Conservation (phyloP, 30 jellyfish, hydroid and myxozoan species). For the Mastigias papua region DNA sequence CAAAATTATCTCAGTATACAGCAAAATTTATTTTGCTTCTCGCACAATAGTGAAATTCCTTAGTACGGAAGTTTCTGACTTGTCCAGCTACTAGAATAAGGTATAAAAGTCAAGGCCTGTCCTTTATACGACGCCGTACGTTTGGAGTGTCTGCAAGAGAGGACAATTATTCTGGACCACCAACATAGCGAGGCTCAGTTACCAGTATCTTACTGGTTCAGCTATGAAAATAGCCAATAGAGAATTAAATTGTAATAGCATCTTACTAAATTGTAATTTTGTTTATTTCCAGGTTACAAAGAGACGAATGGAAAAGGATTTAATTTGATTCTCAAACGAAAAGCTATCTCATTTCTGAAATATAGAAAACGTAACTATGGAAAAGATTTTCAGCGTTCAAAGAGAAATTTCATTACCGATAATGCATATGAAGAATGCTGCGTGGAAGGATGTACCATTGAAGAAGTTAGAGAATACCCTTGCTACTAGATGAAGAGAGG, state of each 20-base stretch:
- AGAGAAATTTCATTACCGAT: not conserved
- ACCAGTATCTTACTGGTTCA: too few species aligned
- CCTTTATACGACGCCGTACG: too few species aligned
- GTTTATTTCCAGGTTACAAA: not conserved
- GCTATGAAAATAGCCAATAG: not conserved
- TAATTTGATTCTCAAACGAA: not conserved
- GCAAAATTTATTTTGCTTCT: too few species aligned
- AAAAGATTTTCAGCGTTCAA: not conserved
- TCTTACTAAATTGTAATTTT: not conserved
- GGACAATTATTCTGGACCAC: too few species aligned
- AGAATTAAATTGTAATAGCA: not conserved
- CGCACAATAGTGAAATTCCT: too few species aligned
- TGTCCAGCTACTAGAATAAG: too few species aligned
- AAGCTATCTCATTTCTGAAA: constrained; percentile 1
- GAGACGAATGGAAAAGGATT: not conserved
- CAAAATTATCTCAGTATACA: too few species aligned
- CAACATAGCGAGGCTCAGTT: too few species aligned
- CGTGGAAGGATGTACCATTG: constrained; percentile 58
- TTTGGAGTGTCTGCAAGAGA: too few species aligned
- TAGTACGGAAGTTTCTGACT: too few species aligned
- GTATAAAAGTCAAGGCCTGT: too few species aligned
- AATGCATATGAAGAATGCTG: constrained; percentile 70
- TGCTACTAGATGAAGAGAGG: constrained; percentile 13
- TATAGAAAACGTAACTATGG: not conserved
- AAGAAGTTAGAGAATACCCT: constrained; percentile 70